Evolutionary conservation across 2,113 vertebrate genomes (phyloP).

Genomic region (Lophura nycthemera): DNA sequence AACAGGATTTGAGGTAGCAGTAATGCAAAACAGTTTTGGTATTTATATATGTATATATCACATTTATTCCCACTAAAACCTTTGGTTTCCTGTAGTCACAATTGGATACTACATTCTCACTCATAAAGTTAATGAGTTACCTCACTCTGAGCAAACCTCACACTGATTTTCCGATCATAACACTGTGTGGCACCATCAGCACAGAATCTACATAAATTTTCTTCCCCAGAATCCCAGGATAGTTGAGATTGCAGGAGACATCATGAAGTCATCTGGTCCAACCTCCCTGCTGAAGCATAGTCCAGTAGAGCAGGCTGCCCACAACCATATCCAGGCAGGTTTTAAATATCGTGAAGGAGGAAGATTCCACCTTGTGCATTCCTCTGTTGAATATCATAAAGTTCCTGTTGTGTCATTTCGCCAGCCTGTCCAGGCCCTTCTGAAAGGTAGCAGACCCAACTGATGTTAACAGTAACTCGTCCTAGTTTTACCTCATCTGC

Average conservation of each 20-base stretch:
- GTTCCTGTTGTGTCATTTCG: not conserved
- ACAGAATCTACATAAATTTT: not conserved
- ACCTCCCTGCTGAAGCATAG: not conserved
- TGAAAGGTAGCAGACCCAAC: not conserved
- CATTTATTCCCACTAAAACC: not conserved
- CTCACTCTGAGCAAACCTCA: not conserved
- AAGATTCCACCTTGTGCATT: not conserved
- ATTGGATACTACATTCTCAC: not conserved
- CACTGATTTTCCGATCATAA: not conserved
- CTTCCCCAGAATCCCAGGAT: not conserved
- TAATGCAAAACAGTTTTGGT: not conserved
- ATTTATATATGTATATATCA: not conserved
- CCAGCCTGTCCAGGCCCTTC: not conserved
- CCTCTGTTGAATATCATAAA: no score
- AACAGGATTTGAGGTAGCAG: not conserved
- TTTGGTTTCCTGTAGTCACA: not conserved
- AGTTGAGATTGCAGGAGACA: not conserved
- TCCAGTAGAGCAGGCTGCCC: not conserved
- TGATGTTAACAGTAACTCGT: not conserved
- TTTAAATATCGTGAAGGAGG: not conserved
- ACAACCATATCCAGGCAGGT: not conserved
- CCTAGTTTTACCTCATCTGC: not conserved
- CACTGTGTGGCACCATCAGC: not conserved
- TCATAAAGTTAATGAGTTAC: not conserved
- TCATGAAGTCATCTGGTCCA: not conserved